phyloP scores from a whole-genome alignment of 2,797 vertebrate genomes.

The Myripristis murdjan region DNA sequence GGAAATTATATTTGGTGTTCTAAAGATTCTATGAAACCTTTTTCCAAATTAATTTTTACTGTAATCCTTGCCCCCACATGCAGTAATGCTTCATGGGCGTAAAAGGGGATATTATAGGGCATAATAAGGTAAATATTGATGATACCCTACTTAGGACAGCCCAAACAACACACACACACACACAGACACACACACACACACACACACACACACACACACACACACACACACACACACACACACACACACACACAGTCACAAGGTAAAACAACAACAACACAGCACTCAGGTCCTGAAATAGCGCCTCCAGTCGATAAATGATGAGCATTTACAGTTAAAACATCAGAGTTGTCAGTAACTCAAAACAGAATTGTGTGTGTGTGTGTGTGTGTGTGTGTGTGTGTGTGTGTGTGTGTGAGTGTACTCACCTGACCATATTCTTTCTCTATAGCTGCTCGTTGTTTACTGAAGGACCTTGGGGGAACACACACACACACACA shows the following conservation, averaged over 20 bases:
- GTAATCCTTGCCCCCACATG: too few species aligned
- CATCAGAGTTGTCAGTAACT: conserved; percentile 27
- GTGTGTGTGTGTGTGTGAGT: conserved; percentile 13
- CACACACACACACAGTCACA: conserved; percentile 4
- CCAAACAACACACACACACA: background rate
- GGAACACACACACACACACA: conserved; percentile 13
- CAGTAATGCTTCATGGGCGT: too few species aligned
- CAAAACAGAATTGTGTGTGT: conserved; percentile 42
- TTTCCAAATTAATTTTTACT: too few species aligned
- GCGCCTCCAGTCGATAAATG: conserved; percentile 58
- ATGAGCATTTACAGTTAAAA: conserved; percentile 48
- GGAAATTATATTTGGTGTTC: too few species aligned
- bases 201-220: background rate
- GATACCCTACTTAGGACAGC: background rate
- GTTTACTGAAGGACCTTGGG: conserved; percentile 91
- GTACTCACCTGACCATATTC: conserved; percentile 91
- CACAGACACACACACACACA: conserved; percentile 14
- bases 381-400: conserved; percentile 6
- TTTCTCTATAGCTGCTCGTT: conserved; percentile 90
- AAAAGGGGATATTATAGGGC: too few species aligned
- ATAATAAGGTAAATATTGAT: background rate
- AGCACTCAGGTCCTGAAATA: conserved; percentile 36
- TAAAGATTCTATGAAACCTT: too few species aligned
- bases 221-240: background rate
- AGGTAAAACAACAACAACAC: background rate